Evolutionary conservation across 2,888 invertebrate genomes (phyloP).

Genomic region (Eupithecia pulchellata): DNA sequence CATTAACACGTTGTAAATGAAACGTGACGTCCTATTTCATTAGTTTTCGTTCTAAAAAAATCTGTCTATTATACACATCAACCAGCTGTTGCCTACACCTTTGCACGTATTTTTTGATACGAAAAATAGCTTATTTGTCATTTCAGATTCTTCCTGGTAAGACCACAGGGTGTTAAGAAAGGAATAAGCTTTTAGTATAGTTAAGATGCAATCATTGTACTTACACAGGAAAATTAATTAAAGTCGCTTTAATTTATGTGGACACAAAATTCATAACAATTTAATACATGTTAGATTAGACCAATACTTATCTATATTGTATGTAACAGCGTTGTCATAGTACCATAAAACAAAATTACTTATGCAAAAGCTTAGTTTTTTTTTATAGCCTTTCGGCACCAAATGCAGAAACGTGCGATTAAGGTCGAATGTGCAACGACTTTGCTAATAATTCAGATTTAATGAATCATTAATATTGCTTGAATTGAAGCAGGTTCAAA

Average conservation of each 20-base stretch:
- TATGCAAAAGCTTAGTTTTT: slow-evolving; percentile 21
- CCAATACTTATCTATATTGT: not conserved
- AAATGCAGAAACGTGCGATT: slow-evolving; percentile 11
- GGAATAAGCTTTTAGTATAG: no score
- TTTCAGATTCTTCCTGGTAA: no score
- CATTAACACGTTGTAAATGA: slow-evolving; percentile 32
- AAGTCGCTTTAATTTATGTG: no score
- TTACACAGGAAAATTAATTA: no score
- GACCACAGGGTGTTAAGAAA: no score
- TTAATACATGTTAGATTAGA: no score
- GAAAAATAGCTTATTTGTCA: no score
- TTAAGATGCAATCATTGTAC: no score
- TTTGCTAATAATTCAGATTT: slow-evolving; percentile 6
- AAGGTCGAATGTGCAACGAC: slow-evolving; percentile 12
- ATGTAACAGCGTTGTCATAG: slow-evolving; percentile 14
- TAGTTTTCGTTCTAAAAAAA: not conserved
- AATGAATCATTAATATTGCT: slow-evolving; percentile 7
- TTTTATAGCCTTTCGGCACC: slow-evolving; percentile 5
- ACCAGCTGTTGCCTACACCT: not conserved
- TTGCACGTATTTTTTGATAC: not conserved
- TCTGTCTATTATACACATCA: not conserved
- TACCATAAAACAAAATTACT: slow-evolving; percentile 23
- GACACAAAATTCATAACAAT: no score
- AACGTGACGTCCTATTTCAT: slow-evolving; percentile 8
- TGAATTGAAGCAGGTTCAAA: slow-evolving; percentile 6